A percentile compares a stretch with the other conserved stretches of the same genome.
These are phyloP conservation scores for Pteronura brasiliensis DNA, from an alignment of 2,113 vertebrate genomes.

Conservation along the genomic window DNA sequence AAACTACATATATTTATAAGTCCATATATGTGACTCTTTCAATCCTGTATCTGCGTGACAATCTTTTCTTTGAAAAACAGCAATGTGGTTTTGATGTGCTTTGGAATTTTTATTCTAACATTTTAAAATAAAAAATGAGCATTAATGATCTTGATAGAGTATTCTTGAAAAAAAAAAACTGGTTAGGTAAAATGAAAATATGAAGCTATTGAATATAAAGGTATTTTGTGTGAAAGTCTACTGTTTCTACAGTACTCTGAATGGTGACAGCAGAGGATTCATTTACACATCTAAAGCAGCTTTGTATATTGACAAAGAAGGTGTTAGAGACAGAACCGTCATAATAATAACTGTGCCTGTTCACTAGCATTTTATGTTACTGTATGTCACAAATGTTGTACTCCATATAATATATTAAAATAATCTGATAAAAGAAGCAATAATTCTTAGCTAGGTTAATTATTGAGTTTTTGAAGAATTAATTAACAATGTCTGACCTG, in stretches of 20 bases:
- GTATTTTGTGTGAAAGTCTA: neutral
- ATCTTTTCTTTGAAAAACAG: slow-evolving; percentile 51
- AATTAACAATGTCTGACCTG: slow-evolving; percentile 53
- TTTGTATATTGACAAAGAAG: slow-evolving; percentile 57
- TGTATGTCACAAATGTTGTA: neutral
- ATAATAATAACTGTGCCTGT: neutral
- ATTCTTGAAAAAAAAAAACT: neutral
- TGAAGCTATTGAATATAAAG: neutral
- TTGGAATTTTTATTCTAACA: slow-evolving; percentile 18
- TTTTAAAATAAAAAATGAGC: slow-evolving; percentile 54
- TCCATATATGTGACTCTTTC: slow-evolving; percentile 3
- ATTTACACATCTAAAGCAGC: slow-evolving; percentile 48
- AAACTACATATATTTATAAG: slow-evolving; percentile 48
- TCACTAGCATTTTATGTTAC: neutral
- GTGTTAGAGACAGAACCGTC: neutral
- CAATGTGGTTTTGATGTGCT: neutral
- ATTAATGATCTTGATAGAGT: slow-evolving; percentile 11
- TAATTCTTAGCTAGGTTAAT: slow-evolving; percentile 55
- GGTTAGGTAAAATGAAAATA: slow-evolving; percentile 4
- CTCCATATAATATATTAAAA: neutral
- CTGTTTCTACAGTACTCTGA: neutral
- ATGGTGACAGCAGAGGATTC: slow-evolving; percentile 11
- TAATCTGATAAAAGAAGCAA: slow-evolving; percentile 35
- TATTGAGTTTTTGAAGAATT: slow-evolving; percentile 47
- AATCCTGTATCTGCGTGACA: neutral